Conservation (phyloP, 2,888 invertebrate species). For the Pyrochroa serraticornis region DNA sequence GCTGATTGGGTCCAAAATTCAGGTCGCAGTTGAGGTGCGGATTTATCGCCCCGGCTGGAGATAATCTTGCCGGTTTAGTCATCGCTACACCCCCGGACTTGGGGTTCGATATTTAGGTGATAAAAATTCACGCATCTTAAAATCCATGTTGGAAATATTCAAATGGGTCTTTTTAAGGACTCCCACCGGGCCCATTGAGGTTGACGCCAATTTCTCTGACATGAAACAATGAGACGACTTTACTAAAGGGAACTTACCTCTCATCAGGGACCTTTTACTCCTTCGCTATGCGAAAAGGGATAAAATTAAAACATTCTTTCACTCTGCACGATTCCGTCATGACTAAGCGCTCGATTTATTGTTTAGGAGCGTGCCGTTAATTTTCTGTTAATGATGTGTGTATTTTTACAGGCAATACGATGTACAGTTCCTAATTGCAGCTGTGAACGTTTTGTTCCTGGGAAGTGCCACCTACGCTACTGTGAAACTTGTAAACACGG, state of each 20-base stretch:
- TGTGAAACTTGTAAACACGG: constrained; percentile 76
- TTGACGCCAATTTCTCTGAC: constrained; percentile 62
- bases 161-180: constrained; percentile 61
- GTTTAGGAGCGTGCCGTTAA: constrained; percentile 22
- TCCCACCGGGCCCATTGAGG: constrained; percentile 59
- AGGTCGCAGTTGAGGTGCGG: too few relatives aligned
- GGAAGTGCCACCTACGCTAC: constrained; percentile 68
- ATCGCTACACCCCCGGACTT: constrained; percentile 42
- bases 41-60: constrained; percentile 19
- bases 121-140: constrained; percentile 61
- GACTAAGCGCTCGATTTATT: constrained; percentile 30
- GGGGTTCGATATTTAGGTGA: constrained; percentile 57
- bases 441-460: constrained; percentile 74
- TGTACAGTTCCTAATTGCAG: constrained; percentile 70
- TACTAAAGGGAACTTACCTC: constrained; percentile 48
- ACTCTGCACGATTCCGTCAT: constrained; percentile 17
- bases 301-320: constrained; percentile 44
- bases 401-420: constrained; percentile 65
- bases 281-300: constrained; percentile 45
- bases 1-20: too few relatives aligned
- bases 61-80: constrained; percentile 43
- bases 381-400: constrained; percentile 31
- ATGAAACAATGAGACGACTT: constrained; percentile 58
- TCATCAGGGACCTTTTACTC: constrained; percentile 49
- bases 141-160: constrained; percentile 64